phyloP scores from a whole-genome alignment of 2,113 vertebrate species.

The Epinephelus fuscoguttatus region DNA sequence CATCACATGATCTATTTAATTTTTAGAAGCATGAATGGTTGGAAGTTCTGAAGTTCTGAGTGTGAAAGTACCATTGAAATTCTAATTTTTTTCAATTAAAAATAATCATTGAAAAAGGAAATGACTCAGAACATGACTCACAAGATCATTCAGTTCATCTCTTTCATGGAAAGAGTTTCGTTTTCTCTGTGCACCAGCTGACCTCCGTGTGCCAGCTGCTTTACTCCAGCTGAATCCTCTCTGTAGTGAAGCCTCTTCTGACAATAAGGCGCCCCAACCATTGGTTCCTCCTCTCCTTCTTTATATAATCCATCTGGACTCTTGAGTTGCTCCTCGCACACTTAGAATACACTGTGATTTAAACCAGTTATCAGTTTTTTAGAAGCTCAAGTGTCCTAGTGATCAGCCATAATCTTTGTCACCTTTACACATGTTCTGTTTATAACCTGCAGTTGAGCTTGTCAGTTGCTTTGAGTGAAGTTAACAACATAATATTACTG shows the following conservation, averaged over 20 bases:
- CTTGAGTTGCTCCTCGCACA: neutral
- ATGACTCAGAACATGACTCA: neutral
- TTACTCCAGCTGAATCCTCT: neutral
- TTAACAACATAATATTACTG: neutral
- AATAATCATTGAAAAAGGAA: neutral
- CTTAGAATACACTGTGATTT: neutral
- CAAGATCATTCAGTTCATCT: neutral
- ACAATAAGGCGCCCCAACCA: neutral
- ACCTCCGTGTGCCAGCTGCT: neutral
- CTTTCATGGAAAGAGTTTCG: neutral
- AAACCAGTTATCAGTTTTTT: neutral
- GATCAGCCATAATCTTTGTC: neutral
- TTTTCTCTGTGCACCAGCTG: neutral
- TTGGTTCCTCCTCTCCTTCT: neutral
- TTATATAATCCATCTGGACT: neutral
- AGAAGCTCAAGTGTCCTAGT: neutral
- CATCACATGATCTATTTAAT: neutral
- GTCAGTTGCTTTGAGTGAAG: neutral
- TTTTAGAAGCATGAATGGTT: neutral
- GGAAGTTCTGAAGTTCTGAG: neutral
- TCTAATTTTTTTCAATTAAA: too few species aligned
- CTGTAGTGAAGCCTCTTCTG: neutral
- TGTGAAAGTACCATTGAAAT: too few species aligned
- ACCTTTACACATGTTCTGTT: neutral
- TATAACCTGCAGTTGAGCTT: neutral